Percentiles rank a stretch among this genome's conserved stretches.
These are phyloP conservation scores for Cygnus buccinator DNA, from an alignment of 2,113 vertebrate species.

Conservation along the genomic window DNA sequence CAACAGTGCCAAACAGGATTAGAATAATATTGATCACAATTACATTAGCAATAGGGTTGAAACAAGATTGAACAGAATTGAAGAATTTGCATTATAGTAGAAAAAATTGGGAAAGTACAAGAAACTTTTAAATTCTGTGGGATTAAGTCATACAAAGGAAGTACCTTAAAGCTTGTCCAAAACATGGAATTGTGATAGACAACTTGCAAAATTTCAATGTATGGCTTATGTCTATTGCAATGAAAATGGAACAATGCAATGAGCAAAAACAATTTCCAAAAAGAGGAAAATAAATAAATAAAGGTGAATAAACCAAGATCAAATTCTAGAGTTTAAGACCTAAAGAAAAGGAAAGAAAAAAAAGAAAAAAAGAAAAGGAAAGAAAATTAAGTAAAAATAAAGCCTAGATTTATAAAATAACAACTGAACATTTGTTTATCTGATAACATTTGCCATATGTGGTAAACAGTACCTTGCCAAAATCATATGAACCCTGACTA, in stretches of 20 bases:
- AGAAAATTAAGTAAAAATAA: not conserved
- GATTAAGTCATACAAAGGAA: not conserved
- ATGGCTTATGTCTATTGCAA: not conserved
- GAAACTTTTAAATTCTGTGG: not conserved
- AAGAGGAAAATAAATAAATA: not conserved
- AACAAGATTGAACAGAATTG: not conserved
- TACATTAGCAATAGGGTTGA: not conserved
- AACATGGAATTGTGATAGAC: not conserved
- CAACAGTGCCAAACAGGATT: not conserved
- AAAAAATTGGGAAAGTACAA: not conserved
- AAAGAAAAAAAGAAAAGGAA: not conserved
- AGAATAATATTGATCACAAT: not conserved
- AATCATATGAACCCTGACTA: not conserved
- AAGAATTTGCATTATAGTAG: not conserved
- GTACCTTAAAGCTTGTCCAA: not conserved
- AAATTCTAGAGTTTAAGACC: not conserved
- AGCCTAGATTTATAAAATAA: not conserved
- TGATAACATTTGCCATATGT: not conserved
- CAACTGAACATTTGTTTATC: not conserved
- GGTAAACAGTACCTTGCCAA: not conserved
- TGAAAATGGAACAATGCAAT: not conserved
- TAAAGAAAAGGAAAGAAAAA: not conserved
- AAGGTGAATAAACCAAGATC: not conserved
- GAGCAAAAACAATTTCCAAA: not conserved
- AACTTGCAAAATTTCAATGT: not conserved